phyloP scores from a whole-genome alignment of 2,888 invertebrate genomes.

The Atrina japonica region DNA sequence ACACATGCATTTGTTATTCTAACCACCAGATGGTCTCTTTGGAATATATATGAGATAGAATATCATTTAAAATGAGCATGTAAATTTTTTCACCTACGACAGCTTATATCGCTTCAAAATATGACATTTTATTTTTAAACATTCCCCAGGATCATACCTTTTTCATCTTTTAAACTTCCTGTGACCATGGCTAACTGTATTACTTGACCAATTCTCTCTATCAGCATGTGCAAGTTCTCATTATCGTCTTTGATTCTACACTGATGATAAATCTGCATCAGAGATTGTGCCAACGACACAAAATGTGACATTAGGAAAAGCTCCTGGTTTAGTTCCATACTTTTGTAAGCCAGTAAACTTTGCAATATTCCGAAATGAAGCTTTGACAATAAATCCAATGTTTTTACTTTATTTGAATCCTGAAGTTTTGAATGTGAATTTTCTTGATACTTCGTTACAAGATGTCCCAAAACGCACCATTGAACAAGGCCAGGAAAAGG shows the following conservation, averaged over 20 bases:
- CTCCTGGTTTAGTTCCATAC: conserved; percentile 62
- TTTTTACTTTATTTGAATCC: conserved; percentile 43
- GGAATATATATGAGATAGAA: no score
- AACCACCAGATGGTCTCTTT: no score
- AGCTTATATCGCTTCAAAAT: no score
- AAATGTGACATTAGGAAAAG: conserved; percentile 63
- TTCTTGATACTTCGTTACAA: conserved; percentile 48
- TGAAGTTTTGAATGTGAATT: background rate
- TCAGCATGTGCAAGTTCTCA: conserved; percentile 83
- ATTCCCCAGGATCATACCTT: background rate
- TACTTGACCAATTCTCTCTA: conserved; percentile 91
- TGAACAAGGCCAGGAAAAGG: conserved; percentile 72
- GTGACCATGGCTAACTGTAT: conserved; percentile 90
- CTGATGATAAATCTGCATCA: conserved; percentile 47
- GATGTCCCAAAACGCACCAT: conserved; percentile 73
- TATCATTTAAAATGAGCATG: no score
- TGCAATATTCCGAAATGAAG: conserved; percentile 70
- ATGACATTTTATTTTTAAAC: no score
- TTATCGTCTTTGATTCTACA: conserved; percentile 47
- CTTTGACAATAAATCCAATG: conserved; percentile 62
- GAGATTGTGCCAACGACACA: conserved; percentile 52
- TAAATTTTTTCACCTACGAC: no score
- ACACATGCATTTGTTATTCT: no score
- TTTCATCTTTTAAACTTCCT: conserved; percentile 86
- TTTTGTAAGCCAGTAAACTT: conserved; percentile 64